Conservation (phyloP, 2,888 invertebrate species). For the Polydrusus pterygomalis region DNA sequence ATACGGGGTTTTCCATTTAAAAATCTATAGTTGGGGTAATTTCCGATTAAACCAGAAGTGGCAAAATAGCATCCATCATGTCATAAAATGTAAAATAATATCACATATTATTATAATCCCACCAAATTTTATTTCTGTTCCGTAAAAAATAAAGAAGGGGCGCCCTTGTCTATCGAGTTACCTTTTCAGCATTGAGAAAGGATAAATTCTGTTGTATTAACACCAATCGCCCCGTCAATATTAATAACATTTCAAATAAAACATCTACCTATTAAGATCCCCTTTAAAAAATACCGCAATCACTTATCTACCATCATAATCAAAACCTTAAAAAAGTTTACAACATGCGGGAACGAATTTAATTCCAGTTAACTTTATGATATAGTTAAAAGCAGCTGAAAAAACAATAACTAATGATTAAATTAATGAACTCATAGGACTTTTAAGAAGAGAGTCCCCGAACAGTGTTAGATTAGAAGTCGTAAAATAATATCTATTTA, state of each 20-base stretch:
- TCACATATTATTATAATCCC: too few relatives aligned
- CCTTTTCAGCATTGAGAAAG: too few relatives aligned
- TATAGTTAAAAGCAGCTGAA: constrained; percentile 41
- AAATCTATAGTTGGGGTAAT: too few relatives aligned
- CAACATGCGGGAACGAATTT: constrained; percentile 37
- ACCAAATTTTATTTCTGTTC: too few relatives aligned
- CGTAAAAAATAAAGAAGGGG: too few relatives aligned
- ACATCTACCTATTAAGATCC: constrained; percentile 14
- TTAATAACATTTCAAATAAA: constrained; percentile 17
- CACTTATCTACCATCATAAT: constrained; percentile 50
- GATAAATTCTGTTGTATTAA: too few relatives aligned
- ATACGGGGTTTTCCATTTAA: too few relatives aligned
- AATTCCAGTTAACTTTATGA: constrained; percentile 28
- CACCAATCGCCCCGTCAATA: neutral
- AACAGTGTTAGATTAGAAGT: constrained; percentile 25
- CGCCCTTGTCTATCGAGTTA: too few relatives aligned
- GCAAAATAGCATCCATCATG: too few relatives aligned
- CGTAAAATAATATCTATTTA: constrained; percentile 32
- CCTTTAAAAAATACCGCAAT: constrained; percentile 32
- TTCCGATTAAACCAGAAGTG: too few relatives aligned
- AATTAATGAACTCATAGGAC: constrained; percentile 30
- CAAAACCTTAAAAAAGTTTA: constrained; percentile 39
- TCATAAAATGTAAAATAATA: too few relatives aligned
- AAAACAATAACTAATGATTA: constrained; percentile 48
- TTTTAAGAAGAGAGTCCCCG: constrained; percentile 31